Evolutionary conservation across 1,140 invertebrate genomes (phyloP).

Genomic region (Medauroidea extradentata): DNA sequence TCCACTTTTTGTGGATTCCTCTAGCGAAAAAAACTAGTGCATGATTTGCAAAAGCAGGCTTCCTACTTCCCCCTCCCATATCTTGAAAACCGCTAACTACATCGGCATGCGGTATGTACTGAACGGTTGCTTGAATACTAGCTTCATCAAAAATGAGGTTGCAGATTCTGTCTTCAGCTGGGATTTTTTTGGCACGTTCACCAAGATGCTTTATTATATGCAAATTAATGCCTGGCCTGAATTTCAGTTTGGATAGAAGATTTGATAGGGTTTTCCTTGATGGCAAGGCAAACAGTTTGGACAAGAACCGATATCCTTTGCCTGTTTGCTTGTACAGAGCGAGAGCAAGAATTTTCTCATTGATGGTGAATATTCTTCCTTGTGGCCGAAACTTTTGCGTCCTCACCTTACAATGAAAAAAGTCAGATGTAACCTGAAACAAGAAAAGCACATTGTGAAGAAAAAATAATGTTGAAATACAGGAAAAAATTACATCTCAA

Average conservation of each 20-base stretch:
- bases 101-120: conserved; percentile 27
- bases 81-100: conserved; percentile 9
- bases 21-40: conserved; percentile 35
- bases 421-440: too few species aligned
- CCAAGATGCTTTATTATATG: conserved; percentile 27
- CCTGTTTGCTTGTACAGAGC: background rate
- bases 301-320: conserved; percentile 16
- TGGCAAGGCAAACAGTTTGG: conserved; percentile 20
- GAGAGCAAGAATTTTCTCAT: too few species aligned
- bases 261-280: conserved; percentile 17
- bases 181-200: conserved; percentile 23
- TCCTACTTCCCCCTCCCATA: background rate
- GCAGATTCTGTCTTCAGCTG: conserved; percentile 26
- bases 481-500: too few species aligned
- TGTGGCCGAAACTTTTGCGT: too few species aligned
- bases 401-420: too few species aligned
- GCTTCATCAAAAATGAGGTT: conserved; percentile 39
- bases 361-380: too few species aligned
- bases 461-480: too few species aligned
- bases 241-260: conserved; percentile 17
- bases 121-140: conserved; percentile 25
- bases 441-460: too few species aligned
- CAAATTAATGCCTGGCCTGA: conserved; percentile 28
- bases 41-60: conserved; percentile 32
- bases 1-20: conserved; percentile 29